Percentiles rank a stretch among this genome's conserved stretches.
phyloP scores from a whole-genome alignment of 23 tunicate genomes.

The Halocynthia aurantium region DNA sequence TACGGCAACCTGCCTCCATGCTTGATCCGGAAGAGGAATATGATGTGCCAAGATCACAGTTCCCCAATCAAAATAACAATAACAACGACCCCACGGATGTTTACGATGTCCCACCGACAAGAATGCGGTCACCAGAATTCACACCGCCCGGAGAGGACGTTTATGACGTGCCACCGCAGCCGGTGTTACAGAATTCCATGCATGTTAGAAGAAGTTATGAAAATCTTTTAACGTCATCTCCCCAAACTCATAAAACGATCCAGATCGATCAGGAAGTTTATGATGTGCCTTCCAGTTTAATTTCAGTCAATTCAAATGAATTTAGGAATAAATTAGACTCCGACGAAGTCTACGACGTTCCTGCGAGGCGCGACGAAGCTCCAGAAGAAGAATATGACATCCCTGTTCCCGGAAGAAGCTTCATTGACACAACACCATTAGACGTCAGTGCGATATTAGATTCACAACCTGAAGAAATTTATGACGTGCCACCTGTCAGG shows the following conservation, averaged over 20 bases:
- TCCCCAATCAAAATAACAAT: conserved; percentile 4
- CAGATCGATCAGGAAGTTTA: conserved; percentile 60
- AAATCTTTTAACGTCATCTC: conserved; percentile 18
- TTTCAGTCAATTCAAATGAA: conserved; percentile 1
- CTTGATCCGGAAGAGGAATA: conserved; percentile 45
- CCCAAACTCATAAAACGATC: conserved; percentile 8
- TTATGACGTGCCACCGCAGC: conserved; percentile 23
- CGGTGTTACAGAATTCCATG: neutral
- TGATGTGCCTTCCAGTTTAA: conserved; percentile 71
- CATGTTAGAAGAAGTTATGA: neutral
- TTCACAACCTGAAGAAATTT: conserved; percentile 57
- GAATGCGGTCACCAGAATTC: conserved; percentile 14
- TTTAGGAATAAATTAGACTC: conserved; percentile 34
- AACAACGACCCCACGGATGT: conserved; percentile 54
- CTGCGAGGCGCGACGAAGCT: conserved; percentile 44
- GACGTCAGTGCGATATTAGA: conserved; percentile 13
- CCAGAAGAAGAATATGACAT: conserved; percentile 82
- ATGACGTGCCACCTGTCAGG: conserved; percentile 68
- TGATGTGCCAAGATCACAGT: conserved; percentile 74
- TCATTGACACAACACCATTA: conserved; percentile 10
- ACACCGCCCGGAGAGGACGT: conserved; percentile 3
- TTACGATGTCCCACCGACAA: conserved; percentile 64
- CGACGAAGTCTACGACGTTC: conserved; percentile 77
- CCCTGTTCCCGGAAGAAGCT: conserved; percentile 29
- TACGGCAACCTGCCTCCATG: neutral